phyloP scores from a whole-genome alignment of 2,888 invertebrate species.

The Tetropium fuscum region DNA sequence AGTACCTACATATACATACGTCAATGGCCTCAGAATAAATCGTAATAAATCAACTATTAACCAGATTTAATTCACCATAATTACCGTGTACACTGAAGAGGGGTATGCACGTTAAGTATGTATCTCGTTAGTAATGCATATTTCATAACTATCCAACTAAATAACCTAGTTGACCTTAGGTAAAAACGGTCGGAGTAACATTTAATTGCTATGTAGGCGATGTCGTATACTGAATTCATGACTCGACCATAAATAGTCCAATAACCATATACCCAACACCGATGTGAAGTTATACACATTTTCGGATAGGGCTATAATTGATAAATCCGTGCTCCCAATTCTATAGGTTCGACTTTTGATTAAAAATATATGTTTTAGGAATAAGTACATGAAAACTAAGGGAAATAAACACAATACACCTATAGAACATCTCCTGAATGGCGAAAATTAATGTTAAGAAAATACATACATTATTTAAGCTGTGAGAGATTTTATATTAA shows the following conservation, averaged over 20 bases:
- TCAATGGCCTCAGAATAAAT: conserved; percentile 19
- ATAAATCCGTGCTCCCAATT: no score
- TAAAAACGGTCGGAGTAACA: conserved; percentile 26
- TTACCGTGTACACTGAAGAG: conserved; percentile 1
- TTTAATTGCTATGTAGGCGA: conserved; percentile 34
- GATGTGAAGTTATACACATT: no score
- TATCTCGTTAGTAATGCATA: conserved; percentile 9
- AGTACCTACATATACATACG: conserved; percentile 4
- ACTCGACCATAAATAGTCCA: not conserved
- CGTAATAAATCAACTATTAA: conserved; percentile 21
- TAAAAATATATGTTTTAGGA: no score
- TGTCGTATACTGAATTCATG: not conserved
- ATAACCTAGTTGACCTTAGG: conserved; percentile 28
- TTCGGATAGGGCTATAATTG: no score
- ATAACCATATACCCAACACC: no score
- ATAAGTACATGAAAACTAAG: no score
- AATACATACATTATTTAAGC: no score
- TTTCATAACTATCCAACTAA: conserved; percentile 11
- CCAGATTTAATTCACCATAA: conserved; percentile 17
- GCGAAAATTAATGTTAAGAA: no score
- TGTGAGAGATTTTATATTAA: no score
- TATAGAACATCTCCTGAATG: no score
- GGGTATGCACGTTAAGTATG: conserved; percentile 12
- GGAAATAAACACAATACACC: no score
- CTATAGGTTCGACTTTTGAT: no score